Conservation (phyloP, 1,140 invertebrate species). For the Drosophila navojoa region DNA sequence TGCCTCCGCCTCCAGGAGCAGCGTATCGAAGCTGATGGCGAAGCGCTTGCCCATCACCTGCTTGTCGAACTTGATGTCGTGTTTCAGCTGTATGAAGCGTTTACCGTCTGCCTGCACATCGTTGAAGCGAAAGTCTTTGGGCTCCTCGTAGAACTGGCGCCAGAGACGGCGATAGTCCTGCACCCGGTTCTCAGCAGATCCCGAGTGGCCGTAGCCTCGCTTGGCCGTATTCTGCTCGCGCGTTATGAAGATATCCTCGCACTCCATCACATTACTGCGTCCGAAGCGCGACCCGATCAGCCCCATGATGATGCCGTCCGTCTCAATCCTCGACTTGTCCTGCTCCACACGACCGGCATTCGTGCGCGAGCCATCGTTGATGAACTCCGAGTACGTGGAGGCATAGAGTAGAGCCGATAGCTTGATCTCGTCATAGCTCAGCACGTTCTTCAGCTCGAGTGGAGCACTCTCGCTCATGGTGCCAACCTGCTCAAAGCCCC, state of each 20-base stretch:
- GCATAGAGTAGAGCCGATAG: constrained; percentile 86
- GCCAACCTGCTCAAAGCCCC: constrained; percentile 61
- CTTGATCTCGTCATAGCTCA: constrained; percentile 80
- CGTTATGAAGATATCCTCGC: constrained; percentile 85
- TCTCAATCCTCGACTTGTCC: constrained; percentile 64
- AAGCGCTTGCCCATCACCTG: constrained; percentile 74
- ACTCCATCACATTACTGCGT: constrained; percentile 85
- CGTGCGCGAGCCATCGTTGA: constrained; percentile 86
- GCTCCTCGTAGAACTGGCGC: constrained; percentile 67
- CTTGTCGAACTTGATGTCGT: constrained; percentile 49
- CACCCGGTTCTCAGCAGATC: neutral
- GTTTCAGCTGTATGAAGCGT: constrained; percentile 38
- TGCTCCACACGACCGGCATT: constrained; percentile 85
- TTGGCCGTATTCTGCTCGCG: constrained; percentile 84
- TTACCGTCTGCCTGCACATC: neutral
- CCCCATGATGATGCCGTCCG: constrained; percentile 77
- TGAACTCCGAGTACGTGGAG: constrained; percentile 87
- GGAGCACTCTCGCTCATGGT: constrained; percentile 36
- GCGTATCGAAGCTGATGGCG: constrained; percentile 66
- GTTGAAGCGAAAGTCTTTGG: constrained; percentile 49
- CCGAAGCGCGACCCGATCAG: constrained; percentile 85
- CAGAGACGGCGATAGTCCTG: constrained; percentile 66
- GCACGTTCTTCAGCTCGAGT: constrained; percentile 48
- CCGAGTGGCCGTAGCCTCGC: constrained; percentile 83
- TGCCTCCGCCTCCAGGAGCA: constrained; percentile 64